phyloP scores from a whole-genome alignment of 2,888 invertebrate genomes.

The Chloromyia formosa region DNA sequence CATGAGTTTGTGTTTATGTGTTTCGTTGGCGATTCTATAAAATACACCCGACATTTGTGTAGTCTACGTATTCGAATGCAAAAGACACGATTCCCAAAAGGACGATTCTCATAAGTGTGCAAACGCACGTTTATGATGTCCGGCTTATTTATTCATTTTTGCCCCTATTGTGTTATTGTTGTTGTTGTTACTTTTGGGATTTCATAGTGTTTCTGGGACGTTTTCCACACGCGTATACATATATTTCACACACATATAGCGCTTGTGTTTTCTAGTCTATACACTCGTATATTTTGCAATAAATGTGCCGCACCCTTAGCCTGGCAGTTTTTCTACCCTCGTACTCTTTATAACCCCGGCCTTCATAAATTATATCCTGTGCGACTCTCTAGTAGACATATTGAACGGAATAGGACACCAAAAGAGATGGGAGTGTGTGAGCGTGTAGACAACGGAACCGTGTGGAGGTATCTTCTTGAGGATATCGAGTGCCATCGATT shows the following conservation, averaged over 20 bases:
- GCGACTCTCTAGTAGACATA: conserved; percentile 36
- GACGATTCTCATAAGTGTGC: conserved; percentile 36
- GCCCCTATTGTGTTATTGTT: neutral
- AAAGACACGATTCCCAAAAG: conserved; percentile 21
- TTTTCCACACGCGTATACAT: conserved; percentile 5
- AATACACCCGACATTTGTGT: neutral
- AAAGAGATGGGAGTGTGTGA: neutral
- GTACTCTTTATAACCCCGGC: conserved; percentile 1
- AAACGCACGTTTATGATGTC: conserved; percentile 41
- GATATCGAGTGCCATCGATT: conserved; percentile 13
- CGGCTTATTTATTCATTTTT: conserved; percentile 40
- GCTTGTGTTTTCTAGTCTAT: neutral
- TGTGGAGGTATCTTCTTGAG: neutral
- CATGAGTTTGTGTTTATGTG: too few species aligned
- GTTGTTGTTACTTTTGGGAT: too few species aligned
- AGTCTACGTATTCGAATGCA: conserved; percentile 1
- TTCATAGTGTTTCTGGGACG: too few species aligned
- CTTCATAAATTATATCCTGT: conserved; percentile 35
- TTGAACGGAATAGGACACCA: conserved; percentile 14
- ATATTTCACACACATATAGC: too few species aligned
- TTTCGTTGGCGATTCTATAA: too few species aligned
- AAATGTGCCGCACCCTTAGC: conserved; percentile 28
- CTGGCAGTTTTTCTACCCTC: neutral
- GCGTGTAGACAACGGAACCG: neutral
- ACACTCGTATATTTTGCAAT: conserved; percentile 15